These are phyloP conservation scores for Chaetops frenatus DNA, from an alignment of 2,113 vertebrate species.

Conservation along the genomic window DNA sequence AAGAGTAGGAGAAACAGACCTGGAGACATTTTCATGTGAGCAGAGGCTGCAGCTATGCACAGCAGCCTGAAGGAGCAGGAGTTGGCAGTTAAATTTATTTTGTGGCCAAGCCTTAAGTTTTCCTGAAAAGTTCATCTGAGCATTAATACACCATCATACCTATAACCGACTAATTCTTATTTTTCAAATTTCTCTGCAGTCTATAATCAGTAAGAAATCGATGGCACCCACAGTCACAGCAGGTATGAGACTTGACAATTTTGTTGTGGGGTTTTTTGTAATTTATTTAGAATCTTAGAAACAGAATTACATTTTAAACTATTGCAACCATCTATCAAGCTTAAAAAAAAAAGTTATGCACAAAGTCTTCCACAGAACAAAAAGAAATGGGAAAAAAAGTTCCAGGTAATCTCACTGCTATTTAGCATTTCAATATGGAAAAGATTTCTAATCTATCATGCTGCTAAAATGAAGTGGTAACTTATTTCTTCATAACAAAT, in stretches of 20 bases:
- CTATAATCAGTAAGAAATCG: not conserved
- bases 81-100: not conserved
- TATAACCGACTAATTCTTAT: not conserved
- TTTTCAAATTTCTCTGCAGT: not conserved
- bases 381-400: conserved; percentile 20
- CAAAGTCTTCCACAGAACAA: conserved; percentile 10
- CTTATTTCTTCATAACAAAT: not conserved
- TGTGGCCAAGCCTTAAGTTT: not conserved
- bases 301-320: conserved; percentile 28
- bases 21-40: not conserved
- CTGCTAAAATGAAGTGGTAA: conserved; percentile 24
- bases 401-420: conserved; percentile 2
- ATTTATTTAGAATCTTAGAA: not conserved
- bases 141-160: not conserved
- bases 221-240: not conserved
- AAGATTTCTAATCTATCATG: conserved; percentile 23
- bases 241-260: not conserved
- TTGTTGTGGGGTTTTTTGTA: not conserved
- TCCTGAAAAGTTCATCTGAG: not conserved
- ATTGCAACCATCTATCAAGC: not conserved
- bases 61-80: not conserved
- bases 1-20: not conserved
- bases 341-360: not conserved
- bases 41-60: not conserved
- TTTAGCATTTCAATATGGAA: conserved; percentile 37